These are phyloP conservation scores for Bimastos eiseni DNA, from an alignment of 2,888 invertebrate species.

Conservation along the genomic window DNA sequence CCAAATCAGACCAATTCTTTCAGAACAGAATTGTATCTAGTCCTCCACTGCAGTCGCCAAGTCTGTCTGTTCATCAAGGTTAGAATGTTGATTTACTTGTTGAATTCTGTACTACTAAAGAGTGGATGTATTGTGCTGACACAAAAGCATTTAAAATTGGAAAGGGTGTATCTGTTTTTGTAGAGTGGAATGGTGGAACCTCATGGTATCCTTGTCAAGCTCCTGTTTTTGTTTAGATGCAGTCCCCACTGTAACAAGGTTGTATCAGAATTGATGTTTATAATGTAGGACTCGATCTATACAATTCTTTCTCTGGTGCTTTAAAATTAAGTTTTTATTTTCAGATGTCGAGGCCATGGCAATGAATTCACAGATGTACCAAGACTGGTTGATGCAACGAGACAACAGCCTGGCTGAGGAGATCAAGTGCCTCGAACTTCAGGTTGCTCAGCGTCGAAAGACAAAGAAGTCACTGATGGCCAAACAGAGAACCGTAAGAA, in stretches of 20 bases:
- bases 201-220: neutral
- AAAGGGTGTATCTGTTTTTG: too few species aligned
- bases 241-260: neutral
- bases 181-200: neutral
- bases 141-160: neutral
- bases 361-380: slow-evolving; percentile 14
- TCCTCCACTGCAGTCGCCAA: slow-evolving; percentile 13
- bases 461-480: slow-evolving; percentile 24
- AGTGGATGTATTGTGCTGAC: neutral
- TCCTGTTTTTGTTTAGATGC: neutral
- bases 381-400: neutral
- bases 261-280: neutral
- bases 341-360: neutral
- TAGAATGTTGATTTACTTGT: neutral
- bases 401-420: slow-evolving; percentile 10
- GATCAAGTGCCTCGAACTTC: neutral
- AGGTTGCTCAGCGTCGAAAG: slow-evolving; percentile 20
- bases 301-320: neutral
- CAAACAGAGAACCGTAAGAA: slow-evolving; percentile 20
- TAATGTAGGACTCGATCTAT: too few species aligned
- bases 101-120: neutral
- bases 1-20: neutral
- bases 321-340: neutral
- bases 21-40: neutral
- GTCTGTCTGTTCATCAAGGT: neutral